Base-by-base conservation (phyloP, 1,140 invertebrate genomes). In the Geopemphigus sp. region DNA sequence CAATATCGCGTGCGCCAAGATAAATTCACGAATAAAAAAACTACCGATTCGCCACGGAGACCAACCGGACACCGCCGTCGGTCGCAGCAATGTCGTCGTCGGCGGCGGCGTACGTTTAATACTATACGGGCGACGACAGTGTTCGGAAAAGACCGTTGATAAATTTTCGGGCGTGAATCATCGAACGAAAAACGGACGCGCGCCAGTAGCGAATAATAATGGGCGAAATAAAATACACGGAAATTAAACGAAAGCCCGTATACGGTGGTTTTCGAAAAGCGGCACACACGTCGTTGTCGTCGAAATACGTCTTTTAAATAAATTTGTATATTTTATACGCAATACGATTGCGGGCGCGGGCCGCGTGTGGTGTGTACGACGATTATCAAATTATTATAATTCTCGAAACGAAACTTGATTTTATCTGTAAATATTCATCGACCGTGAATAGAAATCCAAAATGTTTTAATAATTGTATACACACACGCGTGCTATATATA, bases 391-490 rank as follows among this genome's bases (percentile, higher is more conserved):
- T 17, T 32, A 63, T 63, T 32, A 63, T 39, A 32, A 63, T 63
- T 63, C 1, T 39, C 26, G 4, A 32, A 5, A 15, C 26, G 17
- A 19, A 63, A 32, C 17, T 63, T 63, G 61, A 63, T 32, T 63
- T 63, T 63, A 63, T 63, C 26, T 29, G 26, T 63, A 63, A 32
- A 59, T 59, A 63, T 29, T 63, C 29, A 59, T 63, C 26, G 26
- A 63, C 29, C 15, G 61, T 63, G 26, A 63, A 63, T 5, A 50
- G 22, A 26, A 32, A 63, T 63, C 6, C 26, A 59, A 59, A 32
- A n/a, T 17, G 19, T 66, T 66, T 66, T 39, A 66, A 39, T 45
- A 45, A 66, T 66, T 45, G 32, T 66, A 61, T 29, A 39, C 32
- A 39, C 32, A 39, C 32, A 39, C 32, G 8, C 32, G n/a, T n/a